Base-by-base conservation (phyloP, 2,888 invertebrate species). In the Entomobrya multifasciata region DNA sequence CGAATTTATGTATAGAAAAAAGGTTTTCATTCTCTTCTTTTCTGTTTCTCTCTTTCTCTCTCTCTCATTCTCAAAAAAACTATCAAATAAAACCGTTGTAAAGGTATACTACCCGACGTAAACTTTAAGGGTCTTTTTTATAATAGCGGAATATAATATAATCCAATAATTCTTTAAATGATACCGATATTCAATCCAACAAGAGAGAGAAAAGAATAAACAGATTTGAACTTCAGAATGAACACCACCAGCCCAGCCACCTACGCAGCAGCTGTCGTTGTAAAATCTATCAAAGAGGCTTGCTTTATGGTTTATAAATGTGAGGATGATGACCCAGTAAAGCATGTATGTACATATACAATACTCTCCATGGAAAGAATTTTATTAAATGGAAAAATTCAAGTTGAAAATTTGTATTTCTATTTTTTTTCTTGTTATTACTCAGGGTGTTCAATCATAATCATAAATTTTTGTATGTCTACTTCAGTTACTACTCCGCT, bases 141-240 rank as follows among this genome's bases (percentile, higher is more conserved):
- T 52, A 77, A 36, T 8, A 36, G 36, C 36, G 8, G 36, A 36
- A 36, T 36, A 36, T 36, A 36, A 36, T 57, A 55, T 86, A 87
- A 87, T 87, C 87, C 87, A 87, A 87, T 87, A 87, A 87, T 87
- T 36, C 82, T 81, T 87, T 76, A 87, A 87, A 87, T 82, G 87
- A 87, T 87, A 87, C 20, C 47, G 20, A 47, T 27, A 65, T 36
- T 36, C 36, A 36, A 36, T 36, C 36, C 36, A 36, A 8, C 4
- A 36, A 36, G 8, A 36, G 20, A 13, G 13, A 17, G 13, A 17
- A 52, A 52, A 52, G 13, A 17, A 11, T 52, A 8, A 4, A 36
- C 36, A 36, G 36, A 36, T 36, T 36, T 36, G 36, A 36, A 36
- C 52, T 52, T 13, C 52, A 52, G 13, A 15, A 17, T 52, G 13